Evolutionary conservation across 2,888 invertebrate species (phyloP).

Genomic region (Polydrusus cervinus): DNA sequence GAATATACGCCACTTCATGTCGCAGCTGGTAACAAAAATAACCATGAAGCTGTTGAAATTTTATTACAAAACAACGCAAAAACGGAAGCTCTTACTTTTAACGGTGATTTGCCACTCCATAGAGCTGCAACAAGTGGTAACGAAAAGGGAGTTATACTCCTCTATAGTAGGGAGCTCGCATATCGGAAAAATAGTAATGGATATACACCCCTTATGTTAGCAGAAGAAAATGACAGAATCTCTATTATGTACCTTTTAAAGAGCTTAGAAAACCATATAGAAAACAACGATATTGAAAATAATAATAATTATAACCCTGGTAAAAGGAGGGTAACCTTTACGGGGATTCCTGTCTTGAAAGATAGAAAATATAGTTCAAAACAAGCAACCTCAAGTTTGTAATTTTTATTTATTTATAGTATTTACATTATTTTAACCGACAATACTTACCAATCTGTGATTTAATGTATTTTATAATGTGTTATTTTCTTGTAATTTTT

Average conservation of each 20-base stretch:
- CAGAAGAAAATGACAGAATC: slow-evolving; percentile 51
- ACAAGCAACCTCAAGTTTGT: not conserved
- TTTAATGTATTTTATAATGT: slow-evolving; percentile 9
- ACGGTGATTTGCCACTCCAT: slow-evolving; percentile 60
- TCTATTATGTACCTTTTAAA: slow-evolving; percentile 48
- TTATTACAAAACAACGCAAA: slow-evolving; percentile 56
- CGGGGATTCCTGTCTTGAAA: slow-evolving; percentile 21
- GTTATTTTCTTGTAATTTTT: slow-evolving; percentile 3
- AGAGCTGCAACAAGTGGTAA: slow-evolving; percentile 59
- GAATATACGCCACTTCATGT: slow-evolving; percentile 60
- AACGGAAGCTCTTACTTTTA: slow-evolving; percentile 48
- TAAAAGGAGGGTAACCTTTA: slow-evolving; percentile 28
- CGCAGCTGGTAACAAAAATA: slow-evolving; percentile 52
- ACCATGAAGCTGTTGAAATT: slow-evolving; percentile 48
- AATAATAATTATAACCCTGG: not conserved
- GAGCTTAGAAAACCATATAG: slow-evolving; percentile 32
- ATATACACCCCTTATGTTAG: slow-evolving; percentile 56
- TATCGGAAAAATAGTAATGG: slow-evolving; percentile 50
- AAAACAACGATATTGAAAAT: not conserved
- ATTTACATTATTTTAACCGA: not conserved
- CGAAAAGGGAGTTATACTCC: slow-evolving; percentile 50
- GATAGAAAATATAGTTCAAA: not conserved
- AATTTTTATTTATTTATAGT: not conserved
- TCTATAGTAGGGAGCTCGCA: slow-evolving; percentile 51
- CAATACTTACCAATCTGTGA: slow-evolving; percentile 20